These are phyloP conservation scores for Catostylus mosaicus DNA, from an alignment of 30 jellyfish, hydroid and myxozoan genomes.

Conservation along the genomic window DNA sequence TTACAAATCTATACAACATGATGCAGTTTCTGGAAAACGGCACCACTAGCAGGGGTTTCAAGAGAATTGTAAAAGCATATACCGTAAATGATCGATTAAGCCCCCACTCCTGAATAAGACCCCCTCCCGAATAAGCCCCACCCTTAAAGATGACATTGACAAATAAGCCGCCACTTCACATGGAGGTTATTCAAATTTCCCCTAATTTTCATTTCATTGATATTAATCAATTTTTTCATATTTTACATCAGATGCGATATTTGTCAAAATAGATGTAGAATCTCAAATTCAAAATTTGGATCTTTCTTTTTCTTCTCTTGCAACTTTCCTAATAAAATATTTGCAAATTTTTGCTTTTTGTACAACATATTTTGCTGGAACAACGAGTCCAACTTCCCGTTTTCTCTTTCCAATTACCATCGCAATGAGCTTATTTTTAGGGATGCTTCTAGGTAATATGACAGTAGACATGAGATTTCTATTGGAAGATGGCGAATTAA, in stretches of 20 bases:
- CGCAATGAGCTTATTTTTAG: background rate
- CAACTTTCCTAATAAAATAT: background rate
- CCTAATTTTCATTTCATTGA: no score
- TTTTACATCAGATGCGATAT: no score
- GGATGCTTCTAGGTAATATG: background rate
- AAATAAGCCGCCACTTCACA: background rate
- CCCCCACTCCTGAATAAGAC: background rate
- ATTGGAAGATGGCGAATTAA: background rate
- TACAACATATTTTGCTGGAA: background rate
- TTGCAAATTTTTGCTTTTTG: no score
- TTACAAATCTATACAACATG: no score
- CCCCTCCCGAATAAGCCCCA: conserved; percentile 1
- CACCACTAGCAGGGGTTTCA: no score
- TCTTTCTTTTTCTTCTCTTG: background rate
- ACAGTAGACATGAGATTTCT: background rate
- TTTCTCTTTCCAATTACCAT: background rate
- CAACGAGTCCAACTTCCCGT: background rate
- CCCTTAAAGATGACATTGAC: background rate
- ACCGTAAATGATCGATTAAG: background rate
- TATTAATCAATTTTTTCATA: no score
- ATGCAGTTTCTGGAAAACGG: no score
- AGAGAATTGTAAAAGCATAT: background rate
- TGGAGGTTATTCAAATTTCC: background rate
- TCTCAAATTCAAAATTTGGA: background rate
- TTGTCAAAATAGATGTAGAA: background rate